These are phyloP conservation scores for Phragmatobia fuliginosa DNA, from an alignment of 2,888 invertebrate genomes.

Conservation along the genomic window DNA sequence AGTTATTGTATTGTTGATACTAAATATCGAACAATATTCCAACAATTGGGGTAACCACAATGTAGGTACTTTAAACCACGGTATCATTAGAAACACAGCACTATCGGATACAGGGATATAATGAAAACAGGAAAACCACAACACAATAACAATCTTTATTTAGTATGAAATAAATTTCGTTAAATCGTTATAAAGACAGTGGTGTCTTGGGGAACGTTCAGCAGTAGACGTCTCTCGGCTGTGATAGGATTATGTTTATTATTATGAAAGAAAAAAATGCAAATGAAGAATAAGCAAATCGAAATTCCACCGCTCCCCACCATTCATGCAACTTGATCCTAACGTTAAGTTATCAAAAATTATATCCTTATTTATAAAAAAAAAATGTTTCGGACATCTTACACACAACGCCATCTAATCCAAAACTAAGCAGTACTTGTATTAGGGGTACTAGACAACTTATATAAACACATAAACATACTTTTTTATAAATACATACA, in stretches of 20 bases:
- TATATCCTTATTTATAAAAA: neutral
- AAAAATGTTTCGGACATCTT: too few relatives aligned
- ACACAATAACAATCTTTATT: neutral
- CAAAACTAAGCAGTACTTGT: too few relatives aligned
- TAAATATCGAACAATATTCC: constrained; percentile 16
- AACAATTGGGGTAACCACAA: constrained; percentile 14
- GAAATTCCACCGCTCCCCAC: neutral
- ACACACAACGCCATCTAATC: too few relatives aligned
- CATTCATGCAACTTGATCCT: neutral
- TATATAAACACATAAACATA: too few relatives aligned
- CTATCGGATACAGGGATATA: neutral
- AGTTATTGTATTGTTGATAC: constrained; percentile 9
- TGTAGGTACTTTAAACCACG: neutral
- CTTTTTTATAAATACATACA: too few relatives aligned
- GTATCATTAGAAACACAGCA: neutral
- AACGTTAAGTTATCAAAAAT: neutral
- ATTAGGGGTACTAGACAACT: too few relatives aligned
- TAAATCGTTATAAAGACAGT: too few relatives aligned
- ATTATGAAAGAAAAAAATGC: neutral
- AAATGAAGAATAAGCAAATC: neutral
- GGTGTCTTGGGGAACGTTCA: too few relatives aligned
- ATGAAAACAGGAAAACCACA: neutral
- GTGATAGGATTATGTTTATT: too few relatives aligned
- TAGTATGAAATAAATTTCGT: neutral
- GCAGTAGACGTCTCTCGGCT: too few relatives aligned